Conservation (phyloP, 1,140 invertebrate species). For the Temnothorax longispinosus region DNA sequence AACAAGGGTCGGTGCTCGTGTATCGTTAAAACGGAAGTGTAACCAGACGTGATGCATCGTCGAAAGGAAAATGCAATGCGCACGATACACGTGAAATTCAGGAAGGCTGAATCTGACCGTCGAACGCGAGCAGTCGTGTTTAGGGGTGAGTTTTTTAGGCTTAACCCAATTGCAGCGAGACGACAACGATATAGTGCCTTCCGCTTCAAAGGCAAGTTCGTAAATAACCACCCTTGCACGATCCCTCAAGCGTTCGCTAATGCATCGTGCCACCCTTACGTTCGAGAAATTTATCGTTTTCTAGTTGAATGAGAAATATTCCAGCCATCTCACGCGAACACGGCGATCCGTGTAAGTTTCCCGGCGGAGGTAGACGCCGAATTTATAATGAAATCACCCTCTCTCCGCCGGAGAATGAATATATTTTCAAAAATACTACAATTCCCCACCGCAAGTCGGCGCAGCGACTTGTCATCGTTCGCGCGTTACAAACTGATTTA, state of each 20-base stretch:
- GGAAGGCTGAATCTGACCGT: conserved; percentile 72
- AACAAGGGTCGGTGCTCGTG: conserved; percentile 39
- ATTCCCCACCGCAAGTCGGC: background rate
- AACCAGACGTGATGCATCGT: conserved; percentile 63
- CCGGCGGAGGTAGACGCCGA: conserved; percentile 43
- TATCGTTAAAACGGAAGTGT: conserved; percentile 61
- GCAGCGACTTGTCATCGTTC: conserved; percentile 14
- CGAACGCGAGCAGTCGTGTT: conserved; percentile 16
- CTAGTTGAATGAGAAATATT: conserved; percentile 71
- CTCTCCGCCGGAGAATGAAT: conserved; percentile 27
- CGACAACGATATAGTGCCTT: conserved; percentile 68
- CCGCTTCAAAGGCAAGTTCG: conserved; percentile 52
- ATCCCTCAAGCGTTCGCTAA: conserved; percentile 38
- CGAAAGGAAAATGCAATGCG: conserved; percentile 61
- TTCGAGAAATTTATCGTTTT: conserved; percentile 73
- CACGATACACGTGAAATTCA: conserved; percentile 36
- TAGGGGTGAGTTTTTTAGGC: conserved; percentile 64
- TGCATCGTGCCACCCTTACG: conserved; percentile 39
- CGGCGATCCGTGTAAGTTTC: conserved; percentile 59
- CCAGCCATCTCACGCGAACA: conserved; percentile 48
- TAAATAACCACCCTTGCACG: conserved; percentile 72
- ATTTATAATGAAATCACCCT: conserved; percentile 47
- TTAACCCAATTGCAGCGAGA: conserved; percentile 74
- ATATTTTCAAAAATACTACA: conserved; percentile 19
- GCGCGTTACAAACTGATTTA: conserved; percentile 12